Percentiles rank a stretch among this genome's conserved stretches.
phyloP scores from a whole-genome alignment of 2,888 invertebrate genomes.

The Syritta pipiens region DNA sequence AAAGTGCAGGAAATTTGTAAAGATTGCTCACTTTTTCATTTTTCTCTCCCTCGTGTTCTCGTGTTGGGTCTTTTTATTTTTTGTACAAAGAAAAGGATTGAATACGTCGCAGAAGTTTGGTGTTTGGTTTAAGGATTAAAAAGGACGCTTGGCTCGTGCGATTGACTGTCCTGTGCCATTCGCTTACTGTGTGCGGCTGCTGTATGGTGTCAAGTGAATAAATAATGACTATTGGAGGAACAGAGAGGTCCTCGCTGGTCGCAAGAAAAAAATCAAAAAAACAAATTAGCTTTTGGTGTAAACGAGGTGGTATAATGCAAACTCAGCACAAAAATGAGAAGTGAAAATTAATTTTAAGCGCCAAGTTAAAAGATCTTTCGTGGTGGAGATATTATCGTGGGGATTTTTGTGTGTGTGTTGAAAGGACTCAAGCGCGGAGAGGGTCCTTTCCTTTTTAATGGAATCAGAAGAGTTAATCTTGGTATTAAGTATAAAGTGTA shows the following conservation, averaged over 20 bases:
- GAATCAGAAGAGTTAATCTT: neutral
- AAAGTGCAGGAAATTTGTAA: slow-evolving; percentile 46
- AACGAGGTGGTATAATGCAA: neutral
- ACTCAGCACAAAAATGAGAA: slow-evolving; percentile 1
- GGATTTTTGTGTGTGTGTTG: slow-evolving; percentile 6
- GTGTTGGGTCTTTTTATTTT: slow-evolving; percentile 11
- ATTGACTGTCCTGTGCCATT: slow-evolving; percentile 59
- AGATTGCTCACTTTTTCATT: slow-evolving; percentile 51
- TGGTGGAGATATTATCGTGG: slow-evolving; percentile 20
- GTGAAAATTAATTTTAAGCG: slow-evolving; percentile 57
- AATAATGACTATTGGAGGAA: slow-evolving; percentile 52
- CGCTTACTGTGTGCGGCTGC: slow-evolving; percentile 42
- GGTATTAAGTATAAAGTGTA: neutral
- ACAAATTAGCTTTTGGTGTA: slow-evolving; percentile 46
- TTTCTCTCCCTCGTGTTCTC: neutral
- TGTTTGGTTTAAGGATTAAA: slow-evolving; percentile 52
- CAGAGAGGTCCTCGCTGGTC: slow-evolving; percentile 8
- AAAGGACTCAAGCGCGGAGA: no score
- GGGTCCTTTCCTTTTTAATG: neutral
- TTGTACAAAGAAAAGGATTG: slow-evolving; percentile 1
- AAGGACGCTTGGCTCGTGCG: slow-evolving; percentile 24
- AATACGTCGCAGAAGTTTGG: slow-evolving; percentile 27
- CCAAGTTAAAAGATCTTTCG: slow-evolving; percentile 29
- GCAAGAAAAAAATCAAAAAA: slow-evolving; percentile 8
- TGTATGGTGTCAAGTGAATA: slow-evolving; percentile 54